phyloP scores from a whole-genome alignment of 1,140 invertebrate species.

The Lineus longissimus region DNA sequence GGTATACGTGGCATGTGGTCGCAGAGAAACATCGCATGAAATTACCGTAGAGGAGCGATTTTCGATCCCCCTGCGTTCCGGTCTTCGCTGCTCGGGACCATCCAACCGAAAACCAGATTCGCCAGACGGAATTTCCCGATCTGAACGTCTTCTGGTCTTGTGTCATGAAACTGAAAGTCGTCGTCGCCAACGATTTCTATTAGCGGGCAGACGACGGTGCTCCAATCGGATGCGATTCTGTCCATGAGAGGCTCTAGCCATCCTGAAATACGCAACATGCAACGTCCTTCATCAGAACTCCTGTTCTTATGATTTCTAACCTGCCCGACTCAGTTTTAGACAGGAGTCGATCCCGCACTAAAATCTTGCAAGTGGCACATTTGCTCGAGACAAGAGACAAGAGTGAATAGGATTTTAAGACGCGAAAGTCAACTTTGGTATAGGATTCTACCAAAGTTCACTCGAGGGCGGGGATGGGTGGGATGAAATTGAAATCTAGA shows the following conservation, averaged over 20 bases:
- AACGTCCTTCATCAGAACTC: too few relatives aligned
- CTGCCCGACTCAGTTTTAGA: conserved; percentile 17
- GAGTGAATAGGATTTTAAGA: conserved; percentile 68
- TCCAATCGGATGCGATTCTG: conserved; percentile 81
- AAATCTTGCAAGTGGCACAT: neutral
- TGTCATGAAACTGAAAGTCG: conserved; percentile 85
- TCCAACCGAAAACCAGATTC: conserved; percentile 46
- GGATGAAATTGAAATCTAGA: too few relatives aligned
- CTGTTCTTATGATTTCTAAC: too few relatives aligned
- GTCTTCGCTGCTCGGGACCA: conserved; percentile 93
- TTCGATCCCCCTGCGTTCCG: conserved; percentile 64
- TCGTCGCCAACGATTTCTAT: conserved; percentile 98
- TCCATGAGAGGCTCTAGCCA: conserved; percentile 95
- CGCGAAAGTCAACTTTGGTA: neutral
- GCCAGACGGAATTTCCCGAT: conserved; percentile 77
- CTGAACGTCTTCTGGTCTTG: conserved; percentile 41
- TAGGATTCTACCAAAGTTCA: too few relatives aligned
- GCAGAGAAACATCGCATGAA: too few relatives aligned
- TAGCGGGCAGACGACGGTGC: conserved; percentile 79
- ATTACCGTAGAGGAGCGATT: too few relatives aligned
- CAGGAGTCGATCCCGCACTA: neutral
- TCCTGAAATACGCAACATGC: conserved; percentile 59
- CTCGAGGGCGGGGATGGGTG: too few relatives aligned
- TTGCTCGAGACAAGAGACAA: conserved; percentile 69
- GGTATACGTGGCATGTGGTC: too few relatives aligned